These are phyloP conservation scores for Scatophagus argus DNA, from an alignment of 2,113 vertebrate genomes.

Conservation along the genomic window DNA sequence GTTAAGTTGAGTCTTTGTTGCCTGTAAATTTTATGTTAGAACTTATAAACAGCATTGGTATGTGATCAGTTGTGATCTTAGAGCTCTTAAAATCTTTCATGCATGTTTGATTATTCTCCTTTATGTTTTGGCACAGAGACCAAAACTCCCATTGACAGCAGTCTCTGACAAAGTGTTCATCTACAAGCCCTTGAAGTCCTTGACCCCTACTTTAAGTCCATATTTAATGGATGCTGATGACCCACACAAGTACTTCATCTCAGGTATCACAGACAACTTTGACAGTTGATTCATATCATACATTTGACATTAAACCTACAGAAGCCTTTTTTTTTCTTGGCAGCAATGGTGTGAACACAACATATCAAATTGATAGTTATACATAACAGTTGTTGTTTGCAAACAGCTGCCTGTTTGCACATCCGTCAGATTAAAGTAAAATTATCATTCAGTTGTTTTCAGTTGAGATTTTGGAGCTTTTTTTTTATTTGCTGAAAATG, in stretches of 20 bases:
- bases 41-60: neutral
- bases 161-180: constrained; percentile 45
- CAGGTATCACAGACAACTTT: constrained; percentile 76
- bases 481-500: neutral
- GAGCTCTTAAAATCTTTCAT: neutral
- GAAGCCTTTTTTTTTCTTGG: too few species aligned
- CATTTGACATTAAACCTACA: neutral
- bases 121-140: constrained; percentile 35
- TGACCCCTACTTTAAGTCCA: constrained; percentile 68
- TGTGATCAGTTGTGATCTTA: neutral
- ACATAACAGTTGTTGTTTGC: neutral
- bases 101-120: constrained; percentile 2
- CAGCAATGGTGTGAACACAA: neutral
- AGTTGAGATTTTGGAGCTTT: too few species aligned
- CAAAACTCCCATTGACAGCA: constrained; percentile 48
- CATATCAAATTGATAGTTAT: neutral
- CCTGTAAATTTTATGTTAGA: neutral
- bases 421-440: too few species aligned
- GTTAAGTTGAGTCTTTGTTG: neutral
- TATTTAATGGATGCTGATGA: constrained; percentile 83
- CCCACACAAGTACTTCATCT: constrained; percentile 86
- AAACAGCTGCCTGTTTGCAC: neutral
- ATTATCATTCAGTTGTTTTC: too few species aligned
- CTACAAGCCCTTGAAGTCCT: constrained; percentile 27
- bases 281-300: neutral